Conservation (phyloP, 1,140 invertebrate species). For the Penaeus indicus region DNA sequence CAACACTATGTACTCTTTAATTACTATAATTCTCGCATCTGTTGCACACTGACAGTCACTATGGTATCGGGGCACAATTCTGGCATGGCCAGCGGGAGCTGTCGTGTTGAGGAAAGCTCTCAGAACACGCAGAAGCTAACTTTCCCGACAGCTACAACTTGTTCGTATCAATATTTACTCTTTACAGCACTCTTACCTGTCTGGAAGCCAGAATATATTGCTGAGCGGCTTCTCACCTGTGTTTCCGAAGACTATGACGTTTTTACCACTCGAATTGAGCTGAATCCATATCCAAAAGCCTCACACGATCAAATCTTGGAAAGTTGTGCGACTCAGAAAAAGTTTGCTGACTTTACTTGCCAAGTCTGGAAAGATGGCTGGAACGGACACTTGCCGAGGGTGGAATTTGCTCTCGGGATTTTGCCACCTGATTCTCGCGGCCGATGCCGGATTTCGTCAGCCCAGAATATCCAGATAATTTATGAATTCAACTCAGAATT, state of each 20-base stretch:
- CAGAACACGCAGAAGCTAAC: slow-evolving; percentile 14
- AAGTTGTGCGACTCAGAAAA: slow-evolving; percentile 63
- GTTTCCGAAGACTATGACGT: slow-evolving; percentile 43
- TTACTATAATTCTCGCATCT: too few species aligned
- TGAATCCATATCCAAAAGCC: slow-evolving; percentile 59
- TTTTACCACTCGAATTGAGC: slow-evolving; percentile 49
- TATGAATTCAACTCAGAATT: too few species aligned
- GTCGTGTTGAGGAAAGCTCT: slow-evolving; percentile 4
- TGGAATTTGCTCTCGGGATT: slow-evolving; percentile 12
- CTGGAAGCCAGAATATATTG: slow-evolving; percentile 35
- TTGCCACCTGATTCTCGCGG: slow-evolving; percentile 2
- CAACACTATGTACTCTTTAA: slow-evolving; percentile 32
- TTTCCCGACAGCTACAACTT: slow-evolving; percentile 60
- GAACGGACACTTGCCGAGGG: slow-evolving; percentile 43
- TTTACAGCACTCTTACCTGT: slow-evolving; percentile 55
- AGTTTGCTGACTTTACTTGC: slow-evolving; percentile 64
- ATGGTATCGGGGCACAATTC: too few species aligned
- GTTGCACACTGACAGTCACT: too few species aligned
- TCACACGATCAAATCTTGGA: slow-evolving; percentile 64
- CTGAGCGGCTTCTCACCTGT: slow-evolving; percentile 33
- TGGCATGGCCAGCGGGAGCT: background rate
- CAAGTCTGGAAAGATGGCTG: slow-evolving; percentile 64
- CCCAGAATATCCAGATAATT: too few species aligned
- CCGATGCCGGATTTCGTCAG: too few species aligned
- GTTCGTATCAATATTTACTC: slow-evolving; percentile 60